Evolutionary conservation across 2,888 invertebrate genomes (phyloP), one percentile per base, ranked within the genome.

Genomic region (Patella depressa): DNA sequence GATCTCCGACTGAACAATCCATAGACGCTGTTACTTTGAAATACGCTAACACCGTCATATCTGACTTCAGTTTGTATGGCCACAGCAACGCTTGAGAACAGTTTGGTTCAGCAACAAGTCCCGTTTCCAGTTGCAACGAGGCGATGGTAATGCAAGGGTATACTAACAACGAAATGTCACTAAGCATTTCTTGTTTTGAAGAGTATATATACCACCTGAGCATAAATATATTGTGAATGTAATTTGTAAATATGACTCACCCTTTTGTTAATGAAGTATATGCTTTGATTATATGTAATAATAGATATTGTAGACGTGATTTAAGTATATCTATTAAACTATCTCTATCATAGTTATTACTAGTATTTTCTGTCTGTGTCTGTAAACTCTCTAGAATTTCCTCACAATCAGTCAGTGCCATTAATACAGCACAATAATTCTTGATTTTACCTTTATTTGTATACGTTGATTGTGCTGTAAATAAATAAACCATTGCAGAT

Each of bases 251-350:
- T 11, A n/a, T 53, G 4, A 76, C 74, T 70, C 78, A 87, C 87
- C 84, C 83, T 79, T 84, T 84, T 74, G 83, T 85, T 5, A 72
- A 71, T 4, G 72, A 29, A 45, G 73, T 85, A 73, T 81, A 81
- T 15, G 75, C 73, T 77, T 86, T 86, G 53, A 86, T 75, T 4
- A 87, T 75, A 71, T 86, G 83, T 45, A 86, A 81, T 0, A 86
- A 80, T 14, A 82, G 72, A 78, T 83, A 85, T 79, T 85, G 85
- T 53, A 87, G 78, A 11, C 85, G 77, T 15, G 85, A 82, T 53
- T 84, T 80, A 2, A 86, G 74, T 12, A 87, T 86, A 34, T 74
- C 76, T 1, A 78, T 69, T 45, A 87, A 79, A 29, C 80, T 85
- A 17, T 80, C 70, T 29, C 80, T 80, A 74, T 86, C 87, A 2